A percentile compares a stretch with the other conserved stretches of the same genome.
Evolutionary conservation across 2,113 vertebrate genomes (phyloP).

Genomic region (Cyanocitta stelleri): DNA sequence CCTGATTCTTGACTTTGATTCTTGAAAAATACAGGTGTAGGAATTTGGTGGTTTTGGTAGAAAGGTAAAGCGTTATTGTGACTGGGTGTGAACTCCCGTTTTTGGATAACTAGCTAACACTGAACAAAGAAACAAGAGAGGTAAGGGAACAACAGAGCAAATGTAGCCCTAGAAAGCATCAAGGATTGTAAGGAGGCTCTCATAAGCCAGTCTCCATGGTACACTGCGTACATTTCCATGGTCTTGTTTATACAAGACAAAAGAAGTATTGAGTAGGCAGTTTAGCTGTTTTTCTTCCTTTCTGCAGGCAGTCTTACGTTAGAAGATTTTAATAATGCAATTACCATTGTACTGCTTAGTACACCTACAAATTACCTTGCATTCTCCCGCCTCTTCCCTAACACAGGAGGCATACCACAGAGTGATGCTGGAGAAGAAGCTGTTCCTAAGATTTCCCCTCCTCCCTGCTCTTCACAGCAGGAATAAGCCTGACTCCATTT

Average conservation of each 20-base stretch:
- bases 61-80: neutral
- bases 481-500: neutral
- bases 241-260: slow-evolving; percentile 16
- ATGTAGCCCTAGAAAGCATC: neutral
- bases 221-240: slow-evolving; percentile 21
- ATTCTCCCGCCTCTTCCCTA: neutral
- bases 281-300: slow-evolving; percentile 33
- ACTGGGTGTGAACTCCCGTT: neutral
- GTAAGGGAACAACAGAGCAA: neutral
- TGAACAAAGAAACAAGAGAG: neutral
- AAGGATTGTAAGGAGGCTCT: slow-evolving; percentile 8
- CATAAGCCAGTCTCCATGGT: slow-evolving; percentile 12
- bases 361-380: slow-evolving; percentile 22
- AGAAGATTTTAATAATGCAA: slow-evolving; percentile 41
- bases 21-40: neutral
- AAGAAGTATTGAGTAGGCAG: slow-evolving; percentile 42
- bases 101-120: neutral
- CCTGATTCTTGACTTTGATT: neutral
- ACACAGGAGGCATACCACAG: neutral
- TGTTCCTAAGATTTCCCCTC: neutral
- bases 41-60: neutral
- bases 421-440: neutral
- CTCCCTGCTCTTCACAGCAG: neutral
- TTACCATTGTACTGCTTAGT: slow-evolving; percentile 30
- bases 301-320: slow-evolving; percentile 30